These are phyloP conservation scores for Octodonta nipae DNA, from an alignment of 2,888 invertebrate genomes.

Conservation along the genomic window DNA sequence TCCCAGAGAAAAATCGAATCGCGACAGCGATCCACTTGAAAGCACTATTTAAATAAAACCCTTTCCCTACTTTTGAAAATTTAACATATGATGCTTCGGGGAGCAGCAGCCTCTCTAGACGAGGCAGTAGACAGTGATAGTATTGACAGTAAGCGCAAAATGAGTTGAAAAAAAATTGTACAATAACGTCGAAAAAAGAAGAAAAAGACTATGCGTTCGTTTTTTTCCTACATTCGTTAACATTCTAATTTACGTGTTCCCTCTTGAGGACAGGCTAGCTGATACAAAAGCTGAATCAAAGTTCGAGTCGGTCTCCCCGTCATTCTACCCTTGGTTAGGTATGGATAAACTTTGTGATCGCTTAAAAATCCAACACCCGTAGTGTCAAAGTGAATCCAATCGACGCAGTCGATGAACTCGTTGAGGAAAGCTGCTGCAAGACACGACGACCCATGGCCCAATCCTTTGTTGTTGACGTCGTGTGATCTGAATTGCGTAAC, in stretches of 20 bases:
- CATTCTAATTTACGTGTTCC: conserved; percentile 24
- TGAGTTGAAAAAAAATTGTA: too few relatives aligned
- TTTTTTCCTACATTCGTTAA: too few relatives aligned
- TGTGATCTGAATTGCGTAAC: conserved; percentile 33
- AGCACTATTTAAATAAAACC: too few relatives aligned
- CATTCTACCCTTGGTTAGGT: conserved; percentile 40
- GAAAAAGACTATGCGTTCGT: too few relatives aligned
- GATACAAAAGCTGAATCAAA: conserved; percentile 36
- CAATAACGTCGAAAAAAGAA: too few relatives aligned
- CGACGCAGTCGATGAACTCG: conserved; percentile 42
- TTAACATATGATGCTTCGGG: too few relatives aligned
- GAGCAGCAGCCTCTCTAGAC: too few relatives aligned
- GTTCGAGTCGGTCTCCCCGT: conserved; percentile 40
- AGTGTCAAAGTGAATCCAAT: conserved; percentile 50
- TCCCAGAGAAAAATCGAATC: too few relatives aligned
- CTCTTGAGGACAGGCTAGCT: conserved; percentile 32
- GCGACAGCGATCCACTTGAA: too few relatives aligned
- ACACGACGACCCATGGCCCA: conserved; percentile 30
- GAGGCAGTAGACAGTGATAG: too few relatives aligned
- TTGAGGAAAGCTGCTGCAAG: conserved; percentile 33
- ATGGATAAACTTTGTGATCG: conserved; percentile 40
- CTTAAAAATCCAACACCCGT: conserved; percentile 43
- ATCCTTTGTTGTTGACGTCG: conserved; percentile 33
- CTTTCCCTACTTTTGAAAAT: too few relatives aligned
- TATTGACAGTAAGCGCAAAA: too few relatives aligned